These are phyloP conservation scores for Rutpela maculata DNA, from an alignment of 2,888 invertebrate species.

Conservation along the genomic window DNA sequence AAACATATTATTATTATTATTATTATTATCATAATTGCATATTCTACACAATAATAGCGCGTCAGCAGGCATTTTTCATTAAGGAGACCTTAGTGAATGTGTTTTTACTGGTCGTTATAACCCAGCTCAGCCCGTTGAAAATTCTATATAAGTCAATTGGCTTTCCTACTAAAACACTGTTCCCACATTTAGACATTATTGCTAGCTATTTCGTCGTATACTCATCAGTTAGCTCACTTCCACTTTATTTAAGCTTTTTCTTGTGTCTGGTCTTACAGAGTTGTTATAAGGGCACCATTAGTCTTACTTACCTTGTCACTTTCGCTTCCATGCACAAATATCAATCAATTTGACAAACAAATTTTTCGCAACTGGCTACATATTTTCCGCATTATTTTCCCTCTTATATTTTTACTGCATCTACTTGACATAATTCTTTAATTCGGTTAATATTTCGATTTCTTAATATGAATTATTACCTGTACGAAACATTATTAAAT, in stretches of 20 bases:
- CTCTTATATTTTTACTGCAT: background rate
- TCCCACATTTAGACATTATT: background rate
- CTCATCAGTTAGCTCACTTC: background rate
- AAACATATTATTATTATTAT: too few relatives aligned
- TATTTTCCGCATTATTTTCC: background rate
- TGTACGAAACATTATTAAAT: too few relatives aligned
- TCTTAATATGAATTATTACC: too few relatives aligned
- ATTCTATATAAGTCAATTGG: too few relatives aligned
- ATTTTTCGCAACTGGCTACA: background rate
- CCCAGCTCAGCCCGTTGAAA: too few relatives aligned
- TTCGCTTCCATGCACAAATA: background rate
- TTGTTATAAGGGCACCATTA: background rate
- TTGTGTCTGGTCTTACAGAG: background rate
- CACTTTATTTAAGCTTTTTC: background rate
- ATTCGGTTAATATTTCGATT: too few relatives aligned
- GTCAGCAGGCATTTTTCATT: too few relatives aligned
- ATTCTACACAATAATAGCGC: too few relatives aligned
- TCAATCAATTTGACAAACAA: background rate
- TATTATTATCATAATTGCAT: too few relatives aligned
- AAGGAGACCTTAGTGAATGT: too few relatives aligned
- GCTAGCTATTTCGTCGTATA: background rate
- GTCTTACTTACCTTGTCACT: conserved; percentile 1
- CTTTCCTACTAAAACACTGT: background rate
- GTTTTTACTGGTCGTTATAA: too few relatives aligned
- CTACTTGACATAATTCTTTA: background rate